Percentiles rank a stretch among this genome's conserved stretches.
These are phyloP conservation scores for Standfussiana lucernea DNA, from an alignment of 2,888 invertebrate species.

Conservation along the genomic window DNA sequence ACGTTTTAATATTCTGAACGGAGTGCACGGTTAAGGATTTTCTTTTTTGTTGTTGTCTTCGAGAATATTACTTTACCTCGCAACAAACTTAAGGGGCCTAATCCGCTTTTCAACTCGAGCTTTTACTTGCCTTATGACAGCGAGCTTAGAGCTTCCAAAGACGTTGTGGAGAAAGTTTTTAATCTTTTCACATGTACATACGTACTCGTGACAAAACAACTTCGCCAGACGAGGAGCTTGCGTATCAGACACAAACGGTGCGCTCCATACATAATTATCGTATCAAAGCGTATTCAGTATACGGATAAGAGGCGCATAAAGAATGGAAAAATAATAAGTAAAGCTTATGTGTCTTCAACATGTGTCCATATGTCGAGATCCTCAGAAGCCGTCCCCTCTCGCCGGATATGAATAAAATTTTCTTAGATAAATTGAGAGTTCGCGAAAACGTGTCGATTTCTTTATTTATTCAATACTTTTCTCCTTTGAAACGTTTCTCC, in stretches of 20 bases:
- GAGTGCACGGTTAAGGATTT: constrained; percentile 78
- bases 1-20: constrained; percentile 81
- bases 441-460: constrained; percentile 89
- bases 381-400: constrained; percentile 83
- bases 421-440: constrained; percentile 88
- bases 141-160: constrained; percentile 83
- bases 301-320: constrained; percentile 54
- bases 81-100: constrained; percentile 88
- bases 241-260: constrained; percentile 57
- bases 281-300: constrained; percentile 55
- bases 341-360: constrained; percentile 80
- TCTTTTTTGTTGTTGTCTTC: constrained; percentile 81
- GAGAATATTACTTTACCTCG: constrained; percentile 87
- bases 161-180: constrained; percentile 84
- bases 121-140: constrained; percentile 88
- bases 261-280: constrained; percentile 59
- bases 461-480: constrained; percentile 89
- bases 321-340: constrained; percentile 79
- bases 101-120: constrained; percentile 88
- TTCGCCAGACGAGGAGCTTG: constrained; percentile 56
- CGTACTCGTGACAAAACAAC: constrained; percentile 62
- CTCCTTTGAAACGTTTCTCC: constrained; percentile 84
- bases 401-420: constrained; percentile 87
- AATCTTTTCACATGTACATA: constrained; percentile 81
- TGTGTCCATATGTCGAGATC: constrained; percentile 84